phyloP scores from a whole-genome alignment of 2,797 vertebrate genomes.

The Pantherophis vulpinus region DNA sequence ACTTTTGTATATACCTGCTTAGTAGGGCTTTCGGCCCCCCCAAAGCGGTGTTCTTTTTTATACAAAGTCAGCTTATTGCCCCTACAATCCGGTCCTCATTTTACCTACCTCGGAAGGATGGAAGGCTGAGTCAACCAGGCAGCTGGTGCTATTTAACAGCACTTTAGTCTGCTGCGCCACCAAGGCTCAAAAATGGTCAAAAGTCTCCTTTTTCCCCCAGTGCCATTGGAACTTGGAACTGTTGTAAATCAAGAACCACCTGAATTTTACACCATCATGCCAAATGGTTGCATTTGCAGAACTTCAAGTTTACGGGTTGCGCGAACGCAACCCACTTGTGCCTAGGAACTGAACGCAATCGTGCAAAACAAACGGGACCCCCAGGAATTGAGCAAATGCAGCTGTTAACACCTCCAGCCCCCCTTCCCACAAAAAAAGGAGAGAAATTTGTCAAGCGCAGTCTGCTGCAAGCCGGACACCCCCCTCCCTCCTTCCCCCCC shows the following conservation, averaged over 20 bases:
- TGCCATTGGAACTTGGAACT: neutral
- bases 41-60: too few relatives aligned
- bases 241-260: too few relatives aligned
- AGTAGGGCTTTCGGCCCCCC: too few relatives aligned
- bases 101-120: too few relatives aligned
- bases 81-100: too few relatives aligned
- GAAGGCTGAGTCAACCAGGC: too few relatives aligned
- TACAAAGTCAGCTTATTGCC: too few relatives aligned
- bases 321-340: neutral
- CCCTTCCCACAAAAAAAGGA: neutral
- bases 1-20: too few relatives aligned
- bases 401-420: neutral
- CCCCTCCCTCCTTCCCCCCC: rapidly evolving
- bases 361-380: neutral
- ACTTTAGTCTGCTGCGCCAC: too few relatives aligned
- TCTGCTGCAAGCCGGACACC: neutral
- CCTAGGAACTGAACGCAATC: neutral
- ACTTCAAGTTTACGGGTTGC: neutral
- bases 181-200: neutral
- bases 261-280: neutral
- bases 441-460: neutral
- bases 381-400: neutral
- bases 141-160: too few relatives aligned
- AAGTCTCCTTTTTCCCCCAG: neutral
- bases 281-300: neutral